phyloP scores from a whole-genome alignment of 2,888 invertebrate genomes.

The Ischnus inquisitorius region DNA sequence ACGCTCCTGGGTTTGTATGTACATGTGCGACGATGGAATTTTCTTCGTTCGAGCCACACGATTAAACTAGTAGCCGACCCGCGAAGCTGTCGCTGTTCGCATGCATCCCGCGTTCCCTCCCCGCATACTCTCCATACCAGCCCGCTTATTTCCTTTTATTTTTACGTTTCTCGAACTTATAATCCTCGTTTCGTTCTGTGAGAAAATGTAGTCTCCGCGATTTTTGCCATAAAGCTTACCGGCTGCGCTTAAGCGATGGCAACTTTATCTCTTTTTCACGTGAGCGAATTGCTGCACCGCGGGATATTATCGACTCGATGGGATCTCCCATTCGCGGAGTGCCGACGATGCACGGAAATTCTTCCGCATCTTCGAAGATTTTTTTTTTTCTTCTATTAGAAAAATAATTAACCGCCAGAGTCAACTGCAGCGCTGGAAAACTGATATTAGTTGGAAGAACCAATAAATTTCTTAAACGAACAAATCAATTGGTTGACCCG shows the following conservation, averaged over 20 bases:
- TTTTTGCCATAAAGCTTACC: conserved; percentile 31
- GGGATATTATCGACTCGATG: conserved; percentile 45
- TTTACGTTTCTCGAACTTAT: background rate
- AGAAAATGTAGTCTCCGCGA: background rate
- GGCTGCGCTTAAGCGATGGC: background rate
- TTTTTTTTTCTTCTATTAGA: background rate
- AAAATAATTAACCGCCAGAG: no score
- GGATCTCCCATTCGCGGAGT: conserved; percentile 48
- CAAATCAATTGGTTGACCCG: no score
- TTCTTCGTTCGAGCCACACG: conserved; percentile 55
- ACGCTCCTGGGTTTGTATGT: background rate
- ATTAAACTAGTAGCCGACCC: conserved; percentile 43
- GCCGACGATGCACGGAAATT: conserved; percentile 44
- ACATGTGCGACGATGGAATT: conserved; percentile 23
- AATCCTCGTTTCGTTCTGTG: background rate
- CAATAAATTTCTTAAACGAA: no score
- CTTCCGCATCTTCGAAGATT: conserved; percentile 49
- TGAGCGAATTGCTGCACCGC: conserved; percentile 46
- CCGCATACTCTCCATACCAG: background rate
- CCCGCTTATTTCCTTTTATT: background rate
- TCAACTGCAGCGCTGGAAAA: no score
- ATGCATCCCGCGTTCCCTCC: conserved; percentile 15
- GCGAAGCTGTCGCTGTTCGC: conserved; percentile 30
- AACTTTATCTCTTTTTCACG: background rate
- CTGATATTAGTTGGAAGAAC: no score